These are phyloP conservation scores for Ammospiza nelsoni DNA, from an alignment of 2,113 vertebrate genomes.

Conservation along the genomic window DNA sequence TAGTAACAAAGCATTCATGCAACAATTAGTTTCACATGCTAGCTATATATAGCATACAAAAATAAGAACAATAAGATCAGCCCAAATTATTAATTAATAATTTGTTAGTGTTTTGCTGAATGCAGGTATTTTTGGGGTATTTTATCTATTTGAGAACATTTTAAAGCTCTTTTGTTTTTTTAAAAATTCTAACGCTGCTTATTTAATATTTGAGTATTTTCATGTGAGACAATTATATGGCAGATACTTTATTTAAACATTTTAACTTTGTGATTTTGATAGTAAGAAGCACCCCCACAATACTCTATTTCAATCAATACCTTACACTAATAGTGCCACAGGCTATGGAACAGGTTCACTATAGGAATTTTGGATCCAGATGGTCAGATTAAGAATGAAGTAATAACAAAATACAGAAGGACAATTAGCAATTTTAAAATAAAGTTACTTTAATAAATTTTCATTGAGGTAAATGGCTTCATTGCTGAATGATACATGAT, in stretches of 20 bases:
- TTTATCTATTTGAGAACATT: neutral
- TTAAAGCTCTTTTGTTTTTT: neutral
- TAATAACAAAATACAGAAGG: neutral
- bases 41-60: constrained; percentile 11
- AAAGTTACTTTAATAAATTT: neutral
- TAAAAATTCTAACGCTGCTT: neutral
- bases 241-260: neutral
- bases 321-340: neutral
- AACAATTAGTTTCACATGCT: constrained; percentile 52
- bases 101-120: neutral
- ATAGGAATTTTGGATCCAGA: neutral
- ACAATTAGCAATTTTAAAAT: neutral
- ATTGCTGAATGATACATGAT: neutral
- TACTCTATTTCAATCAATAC: neutral
- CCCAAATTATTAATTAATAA: neutral
- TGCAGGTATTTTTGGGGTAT: neutral
- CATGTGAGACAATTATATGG: neutral
- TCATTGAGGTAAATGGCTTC: neutral
- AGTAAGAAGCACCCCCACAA: neutral
- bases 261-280: neutral
- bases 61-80: neutral
- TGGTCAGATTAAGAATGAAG: neutral
- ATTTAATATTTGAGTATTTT: neutral
- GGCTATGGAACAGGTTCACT: neutral
- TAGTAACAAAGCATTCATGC: constrained; percentile 68